Percentiles rank a stretch among this genome's conserved stretches.
Conservation (phyloP, 2,797 vertebrate species). For the Mallotus villosus region DNA sequence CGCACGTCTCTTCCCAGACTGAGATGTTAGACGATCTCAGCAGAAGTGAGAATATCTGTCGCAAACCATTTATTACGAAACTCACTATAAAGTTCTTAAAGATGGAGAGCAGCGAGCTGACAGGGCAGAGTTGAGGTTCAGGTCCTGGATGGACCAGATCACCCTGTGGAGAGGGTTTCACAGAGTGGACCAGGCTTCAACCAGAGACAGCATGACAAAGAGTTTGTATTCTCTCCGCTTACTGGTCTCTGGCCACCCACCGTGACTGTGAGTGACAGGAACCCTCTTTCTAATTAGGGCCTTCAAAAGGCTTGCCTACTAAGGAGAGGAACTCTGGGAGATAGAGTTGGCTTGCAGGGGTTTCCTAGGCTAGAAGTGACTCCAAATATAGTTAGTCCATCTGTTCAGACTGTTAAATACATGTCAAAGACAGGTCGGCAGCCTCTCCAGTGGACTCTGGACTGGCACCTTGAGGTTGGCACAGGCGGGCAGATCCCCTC, state of each 20-base stretch:
- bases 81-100: background rate
- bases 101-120: background rate
- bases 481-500: slow-evolving; percentile 18
- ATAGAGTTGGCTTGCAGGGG: slow-evolving; percentile 2
- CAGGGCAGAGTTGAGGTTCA: background rate
- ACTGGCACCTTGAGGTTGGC: slow-evolving; percentile 21
- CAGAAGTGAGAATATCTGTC: no score
- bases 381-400: slow-evolving; percentile 31
- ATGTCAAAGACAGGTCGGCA: slow-evolving; percentile 35
- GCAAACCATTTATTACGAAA: no score
- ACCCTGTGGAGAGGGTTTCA: no score
- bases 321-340: slow-evolving; percentile 12
- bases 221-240: background rate
- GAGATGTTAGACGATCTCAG: background rate
- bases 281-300: background rate
- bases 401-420: slow-evolving; percentile 38
- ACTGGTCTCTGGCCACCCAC: background rate
- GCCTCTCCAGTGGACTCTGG: slow-evolving; percentile 33
- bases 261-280: background rate
- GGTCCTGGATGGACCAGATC: background rate
- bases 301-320: background rate
- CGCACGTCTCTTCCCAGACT: no score
- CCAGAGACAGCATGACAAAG: background rate
- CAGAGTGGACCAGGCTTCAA: background rate
- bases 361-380: background rate